These are phyloP conservation scores for Mesorhabditis sp. DNA, from an alignment of 2,888 invertebrate species.

Conservation along the genomic window DNA sequence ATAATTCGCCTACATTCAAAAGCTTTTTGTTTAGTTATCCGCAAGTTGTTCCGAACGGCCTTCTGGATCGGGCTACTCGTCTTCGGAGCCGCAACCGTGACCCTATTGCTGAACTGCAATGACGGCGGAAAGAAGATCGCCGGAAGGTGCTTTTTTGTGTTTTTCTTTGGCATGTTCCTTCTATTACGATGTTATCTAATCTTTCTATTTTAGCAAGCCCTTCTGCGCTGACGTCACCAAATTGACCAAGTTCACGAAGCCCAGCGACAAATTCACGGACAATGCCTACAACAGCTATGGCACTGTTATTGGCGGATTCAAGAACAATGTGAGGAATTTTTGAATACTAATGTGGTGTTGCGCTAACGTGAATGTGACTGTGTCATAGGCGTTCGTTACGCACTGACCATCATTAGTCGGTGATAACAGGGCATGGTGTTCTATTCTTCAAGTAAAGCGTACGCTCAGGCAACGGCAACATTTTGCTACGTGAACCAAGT, in stretches of 20 bases:
- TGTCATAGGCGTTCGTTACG: no score
- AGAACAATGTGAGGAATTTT: slow-evolving; percentile 6
- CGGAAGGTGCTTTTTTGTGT: slow-evolving; percentile 11
- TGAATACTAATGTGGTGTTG: slow-evolving; percentile 6
- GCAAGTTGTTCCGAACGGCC: slow-evolving; percentile 12
- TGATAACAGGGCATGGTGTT: no score
- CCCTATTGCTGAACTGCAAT: slow-evolving; percentile 17
- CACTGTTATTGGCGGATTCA: slow-evolving; percentile 19
- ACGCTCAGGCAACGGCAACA: no score
- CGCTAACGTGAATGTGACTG: no score
- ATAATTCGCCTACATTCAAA: background rate
- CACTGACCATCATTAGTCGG: no score
- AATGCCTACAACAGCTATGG: slow-evolving; percentile 19
- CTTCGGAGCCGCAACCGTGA: slow-evolving; percentile 15
- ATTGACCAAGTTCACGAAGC: slow-evolving; percentile 16
- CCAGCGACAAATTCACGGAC: slow-evolving; percentile 20
- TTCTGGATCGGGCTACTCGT: slow-evolving; percentile 15
- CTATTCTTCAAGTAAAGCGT: no score
- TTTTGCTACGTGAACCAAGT: no score
- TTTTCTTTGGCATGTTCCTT: slow-evolving; percentile 4
- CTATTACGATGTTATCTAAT: background rate
- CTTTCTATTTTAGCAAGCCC: slow-evolving; percentile 13
- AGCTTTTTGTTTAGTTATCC: slow-evolving; percentile 20
- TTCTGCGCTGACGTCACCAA: slow-evolving; percentile 27
- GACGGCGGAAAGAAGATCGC: slow-evolving; percentile 21